A percentile compares a stretch with the other conserved stretches of the same genome.
These are phyloP conservation scores for Ladona fulva DNA, from an alignment of 1,140 invertebrate genomes.

Conservation along the genomic window DNA sequence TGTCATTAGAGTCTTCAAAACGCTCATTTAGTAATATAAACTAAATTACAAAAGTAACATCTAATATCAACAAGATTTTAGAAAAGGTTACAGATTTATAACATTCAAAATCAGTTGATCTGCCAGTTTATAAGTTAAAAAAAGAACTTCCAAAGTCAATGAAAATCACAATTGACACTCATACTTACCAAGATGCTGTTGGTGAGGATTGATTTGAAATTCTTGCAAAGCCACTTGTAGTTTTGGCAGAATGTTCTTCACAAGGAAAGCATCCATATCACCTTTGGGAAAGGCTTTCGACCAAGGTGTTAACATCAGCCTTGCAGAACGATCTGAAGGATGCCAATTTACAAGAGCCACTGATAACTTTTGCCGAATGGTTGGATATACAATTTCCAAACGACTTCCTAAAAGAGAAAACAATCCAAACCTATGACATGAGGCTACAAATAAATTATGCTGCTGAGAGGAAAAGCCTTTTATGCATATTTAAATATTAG, in stretches of 20 bases:
- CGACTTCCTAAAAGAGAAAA: slow-evolving; percentile 38
- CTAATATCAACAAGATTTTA: too few species aligned
- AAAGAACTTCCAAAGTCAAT: too few species aligned
- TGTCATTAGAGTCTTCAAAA: too few species aligned
- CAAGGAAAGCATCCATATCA: slow-evolving; percentile 75
- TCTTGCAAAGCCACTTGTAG: slow-evolving; percentile 61
- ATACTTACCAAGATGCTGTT: slow-evolving; percentile 59
- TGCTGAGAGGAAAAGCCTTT: too few species aligned
- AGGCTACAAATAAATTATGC: neutral
- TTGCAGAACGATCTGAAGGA: slow-evolving; percentile 83
- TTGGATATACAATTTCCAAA: slow-evolving; percentile 79
- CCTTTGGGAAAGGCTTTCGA: slow-evolving; percentile 68
- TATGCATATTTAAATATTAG: too few species aligned
- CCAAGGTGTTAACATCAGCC: slow-evolving; percentile 90
- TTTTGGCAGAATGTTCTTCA: slow-evolving; percentile 88
- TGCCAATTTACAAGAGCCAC: slow-evolving; percentile 83
- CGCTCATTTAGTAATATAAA: too few species aligned
- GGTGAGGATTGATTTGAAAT: slow-evolving; percentile 77
- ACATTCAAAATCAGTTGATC: too few species aligned
- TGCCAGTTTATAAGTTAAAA: too few species aligned
- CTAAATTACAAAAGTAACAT: too few species aligned
- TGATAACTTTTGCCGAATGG: slow-evolving; percentile 84
- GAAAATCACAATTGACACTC: neutral
- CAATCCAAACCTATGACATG: neutral
- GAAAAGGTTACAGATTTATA: too few species aligned